Percentiles rank a stretch among this genome's conserved stretches.
Conservation (phyloP, 2,113 vertebrate species). For the Trematocara zebra region DNA sequence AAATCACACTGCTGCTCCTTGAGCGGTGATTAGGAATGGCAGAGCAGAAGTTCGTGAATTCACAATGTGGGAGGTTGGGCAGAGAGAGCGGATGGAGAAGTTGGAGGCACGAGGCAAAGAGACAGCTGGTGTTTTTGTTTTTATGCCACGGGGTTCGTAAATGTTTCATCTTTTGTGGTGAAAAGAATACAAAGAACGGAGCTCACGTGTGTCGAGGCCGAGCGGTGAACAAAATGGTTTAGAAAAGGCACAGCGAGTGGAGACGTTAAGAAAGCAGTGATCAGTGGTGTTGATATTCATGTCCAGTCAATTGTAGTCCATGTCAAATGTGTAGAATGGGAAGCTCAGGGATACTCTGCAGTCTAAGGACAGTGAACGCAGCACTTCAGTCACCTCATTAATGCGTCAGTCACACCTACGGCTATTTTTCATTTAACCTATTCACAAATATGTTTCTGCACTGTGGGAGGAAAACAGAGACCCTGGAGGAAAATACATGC, state of each 20-base stretch:
- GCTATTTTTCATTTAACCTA: not conserved
- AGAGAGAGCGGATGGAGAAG: slow-evolving; percentile 2
- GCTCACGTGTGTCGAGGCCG: not conserved
- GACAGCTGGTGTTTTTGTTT: slow-evolving; percentile 28
- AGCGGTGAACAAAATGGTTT: not conserved
- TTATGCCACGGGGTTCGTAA: slow-evolving; percentile 9
- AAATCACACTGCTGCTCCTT: slow-evolving; percentile 25
- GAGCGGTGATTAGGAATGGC: slow-evolving; percentile 49
- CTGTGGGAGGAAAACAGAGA: not conserved
- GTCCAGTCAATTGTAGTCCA: not conserved
- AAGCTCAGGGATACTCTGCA: fast-evolving
- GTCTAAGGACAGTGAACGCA: not conserved
- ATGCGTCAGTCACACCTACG: not conserved
- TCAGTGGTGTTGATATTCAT: not conserved
- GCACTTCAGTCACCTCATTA: not conserved
- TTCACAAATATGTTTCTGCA: not conserved
- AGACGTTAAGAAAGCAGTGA: not conserved
- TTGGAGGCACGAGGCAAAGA: not conserved
- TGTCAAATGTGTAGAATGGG: not conserved
- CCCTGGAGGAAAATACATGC: not conserved
- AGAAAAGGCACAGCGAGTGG: not conserved
- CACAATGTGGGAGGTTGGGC: slow-evolving; percentile 33
- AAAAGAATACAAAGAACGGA: not conserved
- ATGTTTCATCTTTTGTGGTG: slow-evolving; percentile 40
- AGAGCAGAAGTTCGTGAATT: slow-evolving; percentile 50